These are phyloP conservation scores for Microplitis manilae DNA, from an alignment of 2,888 invertebrate species.

Conservation along the genomic window DNA sequence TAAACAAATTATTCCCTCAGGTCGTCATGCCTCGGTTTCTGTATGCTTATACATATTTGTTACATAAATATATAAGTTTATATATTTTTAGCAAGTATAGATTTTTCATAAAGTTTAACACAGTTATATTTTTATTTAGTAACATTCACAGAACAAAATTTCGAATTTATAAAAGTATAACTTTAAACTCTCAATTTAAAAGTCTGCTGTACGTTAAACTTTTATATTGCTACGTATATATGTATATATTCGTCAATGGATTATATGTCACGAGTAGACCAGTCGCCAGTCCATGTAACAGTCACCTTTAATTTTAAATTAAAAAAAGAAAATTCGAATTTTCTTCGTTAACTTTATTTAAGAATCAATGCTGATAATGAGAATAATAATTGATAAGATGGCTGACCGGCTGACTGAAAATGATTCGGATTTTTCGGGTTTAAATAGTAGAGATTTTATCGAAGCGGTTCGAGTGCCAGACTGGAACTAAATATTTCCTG, in stretches of 20 bases:
- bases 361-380: background rate
- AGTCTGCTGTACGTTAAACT: slow-evolving; percentile 22
- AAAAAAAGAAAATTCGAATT: background rate
- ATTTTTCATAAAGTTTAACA: background rate
- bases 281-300: background rate
- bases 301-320: background rate
- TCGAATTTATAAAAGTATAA: background rate
- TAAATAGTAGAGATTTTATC: slow-evolving; percentile 12
- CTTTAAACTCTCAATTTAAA: background rate
- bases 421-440: slow-evolving; percentile 1
- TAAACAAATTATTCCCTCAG: too few relatives aligned
- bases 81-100: background rate
- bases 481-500: background rate
- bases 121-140: background rate
- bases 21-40: too few relatives aligned
- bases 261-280: background rate
- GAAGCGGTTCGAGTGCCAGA: background rate
- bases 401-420: background rate
- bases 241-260: background rate
- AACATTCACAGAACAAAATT: background rate
- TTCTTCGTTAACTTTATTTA: background rate
- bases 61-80: background rate
- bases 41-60: too few relatives aligned
- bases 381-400: background rate
- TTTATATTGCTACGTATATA: slow-evolving; percentile 26